A percentile compares a stretch with the other conserved stretches of the same genome.
phyloP scores from a whole-genome alignment of 2,797 vertebrate species.

The Gastrophryne carolinensis region DNA sequence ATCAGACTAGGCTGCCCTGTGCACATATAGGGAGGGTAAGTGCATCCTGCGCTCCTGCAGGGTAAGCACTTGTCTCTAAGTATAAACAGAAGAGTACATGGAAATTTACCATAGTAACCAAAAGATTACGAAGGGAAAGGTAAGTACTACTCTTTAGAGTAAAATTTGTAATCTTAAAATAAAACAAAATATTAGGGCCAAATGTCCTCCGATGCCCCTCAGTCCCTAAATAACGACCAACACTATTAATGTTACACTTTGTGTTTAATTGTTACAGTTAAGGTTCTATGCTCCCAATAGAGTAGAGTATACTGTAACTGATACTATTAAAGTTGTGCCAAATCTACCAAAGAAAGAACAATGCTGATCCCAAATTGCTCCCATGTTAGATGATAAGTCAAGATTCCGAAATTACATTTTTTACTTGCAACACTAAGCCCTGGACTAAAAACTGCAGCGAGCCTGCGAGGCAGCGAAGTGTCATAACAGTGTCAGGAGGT shows the following conservation, averaged over 20 bases:
- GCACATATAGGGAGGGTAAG: too few species aligned
- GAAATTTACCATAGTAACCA: too few species aligned
- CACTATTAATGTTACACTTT: background rate
- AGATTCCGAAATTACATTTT: constrained; percentile 8
- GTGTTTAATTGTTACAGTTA: background rate
- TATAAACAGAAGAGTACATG: too few species aligned
- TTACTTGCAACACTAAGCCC: background rate
- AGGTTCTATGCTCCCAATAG: background rate
- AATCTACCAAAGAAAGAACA: background rate
- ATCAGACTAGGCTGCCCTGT: too few species aligned
- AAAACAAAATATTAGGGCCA: too few species aligned
- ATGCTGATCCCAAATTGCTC: background rate
- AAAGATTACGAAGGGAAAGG: too few species aligned
- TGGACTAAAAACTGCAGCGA: background rate
- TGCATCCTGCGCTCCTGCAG: too few species aligned
- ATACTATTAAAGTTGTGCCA: background rate
- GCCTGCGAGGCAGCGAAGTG: constrained; percentile 9
- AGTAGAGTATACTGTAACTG: background rate
- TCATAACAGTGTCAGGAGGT: background rate
- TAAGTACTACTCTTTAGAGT: too few species aligned
- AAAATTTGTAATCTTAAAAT: too few species aligned
- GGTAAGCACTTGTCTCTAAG: too few species aligned
- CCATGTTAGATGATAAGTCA: constrained; percentile 16
- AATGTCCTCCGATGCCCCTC: too few species aligned
- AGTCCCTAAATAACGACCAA: background rate